Evolutionary conservation across 2,113 vertebrate genomes (phyloP).

Genomic region (Melanostigma gelatinosum): DNA sequence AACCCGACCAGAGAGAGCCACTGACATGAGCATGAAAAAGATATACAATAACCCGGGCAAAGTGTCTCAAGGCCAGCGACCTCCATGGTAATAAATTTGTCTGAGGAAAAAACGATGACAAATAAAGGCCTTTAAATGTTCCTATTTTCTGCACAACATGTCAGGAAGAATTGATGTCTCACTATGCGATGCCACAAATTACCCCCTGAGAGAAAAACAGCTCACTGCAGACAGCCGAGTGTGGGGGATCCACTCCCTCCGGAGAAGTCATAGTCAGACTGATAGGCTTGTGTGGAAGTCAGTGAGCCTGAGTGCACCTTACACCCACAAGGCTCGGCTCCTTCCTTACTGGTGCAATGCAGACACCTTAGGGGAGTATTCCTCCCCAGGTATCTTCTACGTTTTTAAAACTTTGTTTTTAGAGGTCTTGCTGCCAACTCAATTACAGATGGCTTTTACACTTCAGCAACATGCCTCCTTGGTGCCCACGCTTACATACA

Average conservation of each 20-base stretch:
- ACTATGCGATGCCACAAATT: constrained; percentile 67
- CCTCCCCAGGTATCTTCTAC: constrained; percentile 31
- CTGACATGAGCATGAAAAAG: constrained; percentile 39
- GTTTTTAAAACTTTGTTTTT: constrained; percentile 22
- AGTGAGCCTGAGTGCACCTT: constrained; percentile 59
- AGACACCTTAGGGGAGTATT: constrained; percentile 45
- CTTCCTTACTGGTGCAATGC: constrained; percentile 46
- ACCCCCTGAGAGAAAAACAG: constrained; percentile 69
- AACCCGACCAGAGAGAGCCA: neutral
- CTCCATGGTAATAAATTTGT: constrained; percentile 70
- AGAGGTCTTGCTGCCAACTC: constrained; percentile 50
- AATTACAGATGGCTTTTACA: constrained; percentile 54
- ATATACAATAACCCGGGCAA: constrained; percentile 43
- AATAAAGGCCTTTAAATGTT: constrained; percentile 79
- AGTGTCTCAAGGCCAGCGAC: constrained; percentile 54
- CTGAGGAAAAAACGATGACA: constrained; percentile 71
- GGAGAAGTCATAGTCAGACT: constrained; percentile 61
- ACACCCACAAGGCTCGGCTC: constrained; percentile 46
- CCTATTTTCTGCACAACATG: constrained; percentile 69
- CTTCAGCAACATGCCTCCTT: constrained; percentile 37
- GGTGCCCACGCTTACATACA: constrained; percentile 32
- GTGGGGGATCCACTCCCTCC: constrained; percentile 61
- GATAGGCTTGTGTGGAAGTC: constrained; percentile 63
- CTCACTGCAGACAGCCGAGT: constrained; percentile 57
- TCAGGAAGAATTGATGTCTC: constrained; percentile 77